A percentile compares a stretch with the other conserved stretches of the same genome.
Evolutionary conservation across 2,113 vertebrate species (phyloP).

Genomic region (pig (Sus scrofa)): T2T-Sscrofa CM000826.6:63070501-63071000

Average conservation of each 20-base stretch:
- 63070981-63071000: slow-evolving; percentile 91
- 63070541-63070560: slow-evolving; percentile 7
- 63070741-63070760: slow-evolving; percentile 39
- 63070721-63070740: slow-evolving; percentile 41
- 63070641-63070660: neutral
- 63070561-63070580: neutral
- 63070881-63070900: slow-evolving; percentile 91
- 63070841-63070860: slow-evolving; percentile 97
- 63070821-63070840: slow-evolving; percentile 85
- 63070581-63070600: slow-evolving; percentile 33
- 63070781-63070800: neutral
- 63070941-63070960: slow-evolving; percentile 92
- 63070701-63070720: neutral
- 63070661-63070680: slow-evolving; percentile 36
- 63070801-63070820: slow-evolving; percentile 61
- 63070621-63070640: slow-evolving; percentile 38
- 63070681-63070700: neutral
- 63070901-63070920: slow-evolving; percentile 89
- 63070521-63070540: neutral
- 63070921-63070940: slow-evolving; percentile 86
- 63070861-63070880: slow-evolving; percentile 91
- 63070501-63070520: neutral
- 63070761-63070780: neutral
- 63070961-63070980: slow-evolving; percentile 90
- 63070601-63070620: slow-evolving; percentile 1